Conservation (phyloP, 2,888 invertebrate species). For the Callyntrura sp. region DNA sequence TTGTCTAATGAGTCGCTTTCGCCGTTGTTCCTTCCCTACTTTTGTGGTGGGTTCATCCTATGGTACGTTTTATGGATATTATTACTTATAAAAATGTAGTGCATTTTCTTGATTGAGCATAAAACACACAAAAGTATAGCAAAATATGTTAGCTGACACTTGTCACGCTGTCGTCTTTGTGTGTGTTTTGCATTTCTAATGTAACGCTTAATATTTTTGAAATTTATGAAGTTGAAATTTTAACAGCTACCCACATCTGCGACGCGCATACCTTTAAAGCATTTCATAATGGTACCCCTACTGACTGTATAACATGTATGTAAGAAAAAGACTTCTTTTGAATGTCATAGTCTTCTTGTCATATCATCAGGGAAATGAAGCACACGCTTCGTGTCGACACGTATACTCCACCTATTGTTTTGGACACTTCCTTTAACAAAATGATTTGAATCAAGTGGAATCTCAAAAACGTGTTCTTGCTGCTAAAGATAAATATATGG, state of each 20-base stretch:
- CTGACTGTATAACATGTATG: no score
- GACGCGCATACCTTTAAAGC: neutral
- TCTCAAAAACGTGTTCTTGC: conserved; percentile 6
- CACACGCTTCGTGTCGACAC: conserved; percentile 44
- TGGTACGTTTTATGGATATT: conserved; percentile 46
- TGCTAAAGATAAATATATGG: neutral
- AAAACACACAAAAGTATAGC: neutral
- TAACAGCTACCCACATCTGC: neutral
- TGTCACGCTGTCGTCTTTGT: conserved; percentile 17
- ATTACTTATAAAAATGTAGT: neutral
- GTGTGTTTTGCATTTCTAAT: conserved; percentile 29
- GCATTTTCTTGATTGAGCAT: neutral
- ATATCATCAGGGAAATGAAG: conserved; percentile 54
- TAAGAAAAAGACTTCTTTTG: neutral
- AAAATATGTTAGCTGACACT: conserved; percentile 22
- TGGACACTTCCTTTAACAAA: conserved; percentile 57
- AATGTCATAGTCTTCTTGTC: conserved; percentile 33
- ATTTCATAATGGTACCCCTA: no score
- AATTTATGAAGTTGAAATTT: conserved; percentile 31
- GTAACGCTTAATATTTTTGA: conserved; percentile 6
- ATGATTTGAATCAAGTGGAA: neutral
- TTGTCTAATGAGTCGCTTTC: conserved; percentile 48
- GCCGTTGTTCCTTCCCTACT: neutral
- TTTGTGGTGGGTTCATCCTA: conserved; percentile 32
- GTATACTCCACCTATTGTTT: conserved; percentile 69